Evolutionary conservation across 2,797 vertebrate species (phyloP).

Genomic region (Semaprochilodus insignis): DNA sequence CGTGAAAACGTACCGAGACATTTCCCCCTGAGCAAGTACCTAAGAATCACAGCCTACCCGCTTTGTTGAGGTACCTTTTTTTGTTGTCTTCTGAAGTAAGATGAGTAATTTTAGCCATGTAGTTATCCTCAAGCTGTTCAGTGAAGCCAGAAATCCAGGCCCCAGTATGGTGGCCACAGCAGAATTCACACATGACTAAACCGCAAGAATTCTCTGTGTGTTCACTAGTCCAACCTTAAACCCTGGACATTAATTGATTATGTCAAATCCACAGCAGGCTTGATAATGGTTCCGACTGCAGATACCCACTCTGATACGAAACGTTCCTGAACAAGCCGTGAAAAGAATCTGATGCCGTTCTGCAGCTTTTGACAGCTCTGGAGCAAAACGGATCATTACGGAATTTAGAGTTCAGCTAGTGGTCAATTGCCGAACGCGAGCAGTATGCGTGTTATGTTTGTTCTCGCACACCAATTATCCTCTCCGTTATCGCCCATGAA

Average conservation of each 20-base stretch:
- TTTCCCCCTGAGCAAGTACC: too few species aligned
- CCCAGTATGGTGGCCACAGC: too few species aligned
- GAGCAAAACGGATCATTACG: background rate
- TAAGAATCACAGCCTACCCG: too few species aligned
- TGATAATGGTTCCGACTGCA: background rate
- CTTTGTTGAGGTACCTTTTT: too few species aligned
- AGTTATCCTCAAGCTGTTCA: too few species aligned
- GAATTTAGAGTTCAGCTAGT: conserved; percentile 22
- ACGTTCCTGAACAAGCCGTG: too few species aligned
- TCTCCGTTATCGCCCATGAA: background rate
- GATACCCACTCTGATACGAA: background rate
- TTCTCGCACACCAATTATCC: conserved; percentile 15
- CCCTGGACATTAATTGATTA: background rate
- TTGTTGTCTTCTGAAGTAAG: too few species aligned
- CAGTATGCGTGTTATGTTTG: background rate
- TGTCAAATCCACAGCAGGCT: background rate
- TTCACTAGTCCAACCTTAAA: background rate
- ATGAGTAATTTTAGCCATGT: too few species aligned
- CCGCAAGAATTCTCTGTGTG: background rate
- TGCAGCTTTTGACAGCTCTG: conserved; percentile 2
- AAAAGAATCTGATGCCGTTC: background rate
- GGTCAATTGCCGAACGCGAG: background rate
- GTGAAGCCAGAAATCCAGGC: too few species aligned
- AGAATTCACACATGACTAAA: too few species aligned
- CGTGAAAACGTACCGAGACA: too few species aligned